Base-by-base conservation (phyloP, 2,113 vertebrate genomes). In the Vicugna pacos region DNA sequence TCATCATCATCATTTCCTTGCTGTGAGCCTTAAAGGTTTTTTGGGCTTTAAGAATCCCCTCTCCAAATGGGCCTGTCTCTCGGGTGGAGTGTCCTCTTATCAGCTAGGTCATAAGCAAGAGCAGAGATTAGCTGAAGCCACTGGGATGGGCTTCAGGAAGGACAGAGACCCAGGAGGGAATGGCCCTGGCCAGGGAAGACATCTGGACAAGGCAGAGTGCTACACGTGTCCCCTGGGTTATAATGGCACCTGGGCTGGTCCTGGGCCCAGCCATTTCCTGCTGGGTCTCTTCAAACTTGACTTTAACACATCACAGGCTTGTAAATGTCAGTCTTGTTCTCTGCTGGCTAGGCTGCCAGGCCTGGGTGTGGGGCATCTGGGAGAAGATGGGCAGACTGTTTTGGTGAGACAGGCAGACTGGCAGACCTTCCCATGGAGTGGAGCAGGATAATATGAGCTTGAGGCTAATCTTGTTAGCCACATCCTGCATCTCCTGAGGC, bases 201-300 rank as follows among this genome's bases (percentile, higher is more conserved):
- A 6, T 16, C 77, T 0, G 30, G 42, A 58, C 17, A 2, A 0
- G 5, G 42, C 52, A 48, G 42, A 56, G 42, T 8, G 24, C 35
- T 5, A 1, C 4, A 1, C 1, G 0, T 0, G 15, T 42, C 32
- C n/a, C 26, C 5, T 14, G 3, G 46, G 24, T 52, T 54, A n/a
- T 9, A 19, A 3, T 2, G 16, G n/a, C 28, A 46, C 30, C 69
- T 22, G 35, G 30, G 52, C 38, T 60, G 22, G 26, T 4, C 48
- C 67, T 46, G 17, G 42, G n/a, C 20, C 26, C 46, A 16, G 38
- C 24, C 15, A 0, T 48, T 83, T 67, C 26, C 69, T 50, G 6
- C 16, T 16, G 28, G 62, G 15, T 50, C 11, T 56, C 58, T 69
- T 67, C 16, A 35, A 56, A 28, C n/a, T 15, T 1, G 2, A 16